Evolutionary conservation across 1,140 invertebrate genomes (phyloP), one percentile per base, ranked within the genome.

Genomic region (Drosophila gunungcola): DNA sequence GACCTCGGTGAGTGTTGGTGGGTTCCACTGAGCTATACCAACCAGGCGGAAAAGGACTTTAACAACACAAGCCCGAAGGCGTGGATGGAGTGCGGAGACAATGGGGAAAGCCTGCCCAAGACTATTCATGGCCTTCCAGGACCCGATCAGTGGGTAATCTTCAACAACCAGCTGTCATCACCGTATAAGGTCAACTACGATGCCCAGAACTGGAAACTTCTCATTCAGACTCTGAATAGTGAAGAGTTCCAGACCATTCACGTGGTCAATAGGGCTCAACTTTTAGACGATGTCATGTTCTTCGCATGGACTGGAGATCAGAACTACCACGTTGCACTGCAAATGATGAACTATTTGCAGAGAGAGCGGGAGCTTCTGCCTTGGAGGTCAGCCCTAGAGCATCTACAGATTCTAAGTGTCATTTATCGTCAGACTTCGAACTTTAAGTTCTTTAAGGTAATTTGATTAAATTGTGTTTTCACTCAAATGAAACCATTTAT

Each of bases 171-270:
- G 77, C 80, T 94, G 54, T 92, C 94, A 39, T 93, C 94, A 90
- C 95, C 96, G 12, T 97, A 96, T 92, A 93, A 96, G 65, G 95
- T 97, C 3, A 96, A 95, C 86, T 97, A 97, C 92, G 96, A 97
- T 80, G 63, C 91, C 2, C 80, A 92, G 21, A 96, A 95, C 82
- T 97, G 96, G 96, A 86, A 94, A 27, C 90, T 95, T 5, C 77
- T 96, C 6, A 93, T 93, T 1, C 46, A 91, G 1, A 93, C 94
- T 36, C 89, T 96, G 34, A 93, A 93, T n/a, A 92, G 93, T 42
- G 91, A 93, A 3, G 67, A 91, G 78, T 94, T 91, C 63, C 53
- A 80, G 53, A 91, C 92, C 7, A 95, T 98, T 27, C 94, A 95
- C 13, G 86, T 93, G 2, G 93, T 96, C 11, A 97, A 96, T 75